Conservation (phyloP, 2,888 invertebrate species). For the Amphipoea oculea region DNA sequence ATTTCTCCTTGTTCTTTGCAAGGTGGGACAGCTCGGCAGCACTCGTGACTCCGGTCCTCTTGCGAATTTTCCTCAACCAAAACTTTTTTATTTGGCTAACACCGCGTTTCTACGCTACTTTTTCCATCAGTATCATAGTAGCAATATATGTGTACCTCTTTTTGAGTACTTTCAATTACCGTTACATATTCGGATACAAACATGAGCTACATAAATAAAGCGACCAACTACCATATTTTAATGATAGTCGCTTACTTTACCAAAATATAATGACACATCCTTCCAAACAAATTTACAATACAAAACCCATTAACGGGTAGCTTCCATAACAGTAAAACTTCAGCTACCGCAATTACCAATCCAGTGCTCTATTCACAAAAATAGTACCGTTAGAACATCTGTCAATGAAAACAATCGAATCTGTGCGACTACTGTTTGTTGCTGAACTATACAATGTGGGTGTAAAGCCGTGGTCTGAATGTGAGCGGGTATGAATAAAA, state of each 20-base stretch:
- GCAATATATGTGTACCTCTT: not conserved
- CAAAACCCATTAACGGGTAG: conserved; percentile 49
- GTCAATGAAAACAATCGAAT: conserved; percentile 59
- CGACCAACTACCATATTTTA: not conserved
- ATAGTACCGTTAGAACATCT: conserved; percentile 61
- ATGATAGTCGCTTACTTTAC: not conserved
- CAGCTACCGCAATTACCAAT: conserved; percentile 58
- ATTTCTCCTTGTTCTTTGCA: not conserved
- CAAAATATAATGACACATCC: conserved; percentile 30
- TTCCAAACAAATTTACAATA: conserved; percentile 52
- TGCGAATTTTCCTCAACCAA: not conserved
- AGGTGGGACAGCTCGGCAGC: not conserved
- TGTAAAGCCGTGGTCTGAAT: conserved; percentile 26
- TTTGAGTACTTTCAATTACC: not conserved
- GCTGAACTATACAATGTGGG: conserved; percentile 48
- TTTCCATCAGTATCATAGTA: not conserved
- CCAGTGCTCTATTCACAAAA: conserved; percentile 62
- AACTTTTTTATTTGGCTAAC: not conserved
- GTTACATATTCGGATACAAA: not conserved
- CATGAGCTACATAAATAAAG: not conserved
- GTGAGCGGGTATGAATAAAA: conserved; percentile 32
- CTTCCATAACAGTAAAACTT: conserved; percentile 58
- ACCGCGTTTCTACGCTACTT: not conserved
- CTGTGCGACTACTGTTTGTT: conserved; percentile 57
- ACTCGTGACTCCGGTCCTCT: not conserved